Conservation (phyloP, 2,888 invertebrate genomes). For the Plemyria rubiginata region DNA sequence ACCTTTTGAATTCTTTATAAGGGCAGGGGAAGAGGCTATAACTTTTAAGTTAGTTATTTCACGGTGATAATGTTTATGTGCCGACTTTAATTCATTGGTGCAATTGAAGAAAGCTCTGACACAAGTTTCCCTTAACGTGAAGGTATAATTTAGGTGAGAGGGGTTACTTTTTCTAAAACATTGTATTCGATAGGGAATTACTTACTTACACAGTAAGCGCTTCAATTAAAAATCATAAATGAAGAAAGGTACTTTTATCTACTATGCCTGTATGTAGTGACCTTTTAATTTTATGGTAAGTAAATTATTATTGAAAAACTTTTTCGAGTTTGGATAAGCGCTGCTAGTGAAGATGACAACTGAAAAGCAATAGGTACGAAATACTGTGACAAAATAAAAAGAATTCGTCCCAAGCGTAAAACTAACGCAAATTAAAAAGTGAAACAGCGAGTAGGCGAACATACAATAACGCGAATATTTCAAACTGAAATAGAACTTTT, state of each 20-base stretch:
- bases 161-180: not conserved
- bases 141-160: not conserved
- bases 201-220: not conserved
- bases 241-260: not conserved
- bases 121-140: not conserved
- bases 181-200: not conserved
- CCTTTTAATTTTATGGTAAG: too few species aligned
- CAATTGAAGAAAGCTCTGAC: conserved; percentile 15
- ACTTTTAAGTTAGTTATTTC: conserved; percentile 43
- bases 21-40: conserved; percentile 36
- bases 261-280: too few species aligned
- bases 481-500: not conserved
- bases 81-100: conserved; percentile 31
- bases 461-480: not conserved
- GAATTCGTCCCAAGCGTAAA: too few species aligned
- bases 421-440: too few species aligned
- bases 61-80: conserved; percentile 41
- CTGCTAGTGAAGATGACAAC: not conserved
- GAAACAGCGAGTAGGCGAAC: not conserved
- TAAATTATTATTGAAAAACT: not conserved
- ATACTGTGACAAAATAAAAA: too few species aligned
- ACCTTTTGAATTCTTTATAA: conserved; percentile 43
- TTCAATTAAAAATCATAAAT: not conserved
- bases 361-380: too few species aligned
- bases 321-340: not conserved